These are phyloP conservation scores for Lophochroa leadbeateri DNA, from an alignment of 2,113 vertebrate genomes.

Conservation along the genomic window DNA sequence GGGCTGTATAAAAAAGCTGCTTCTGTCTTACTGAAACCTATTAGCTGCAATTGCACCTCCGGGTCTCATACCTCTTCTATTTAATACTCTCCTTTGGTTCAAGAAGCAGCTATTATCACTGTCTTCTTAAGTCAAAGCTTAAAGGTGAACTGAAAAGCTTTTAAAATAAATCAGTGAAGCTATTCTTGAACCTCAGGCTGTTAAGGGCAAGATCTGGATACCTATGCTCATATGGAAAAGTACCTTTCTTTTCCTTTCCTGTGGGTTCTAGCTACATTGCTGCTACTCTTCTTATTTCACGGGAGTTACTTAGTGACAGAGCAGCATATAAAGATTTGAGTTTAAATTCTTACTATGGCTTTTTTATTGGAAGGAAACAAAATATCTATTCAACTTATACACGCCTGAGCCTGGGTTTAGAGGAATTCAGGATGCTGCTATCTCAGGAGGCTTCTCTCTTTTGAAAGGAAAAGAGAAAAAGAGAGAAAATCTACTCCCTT, in stretches of 20 bases:
- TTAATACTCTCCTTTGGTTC: conserved; percentile 54
- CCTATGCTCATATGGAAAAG: neutral
- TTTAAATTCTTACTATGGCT: neutral
- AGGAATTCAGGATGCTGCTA: neutral
- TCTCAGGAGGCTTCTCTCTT: neutral
- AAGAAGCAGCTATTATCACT: conserved; percentile 44
- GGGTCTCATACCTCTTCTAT: conserved; percentile 32
- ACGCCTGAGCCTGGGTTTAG: neutral
- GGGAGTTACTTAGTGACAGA: neutral
- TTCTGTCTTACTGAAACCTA: conserved; percentile 65
- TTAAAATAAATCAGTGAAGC: conserved; percentile 59
- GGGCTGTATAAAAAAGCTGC: conserved; percentile 12
- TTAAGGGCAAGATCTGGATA: conserved; percentile 30
- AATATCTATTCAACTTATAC: neutral
- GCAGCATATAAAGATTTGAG: neutral
- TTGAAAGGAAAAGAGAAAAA: neutral
- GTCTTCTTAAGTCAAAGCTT: conserved; percentile 63
- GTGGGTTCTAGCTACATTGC: neutral
- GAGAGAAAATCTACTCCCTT: neutral
- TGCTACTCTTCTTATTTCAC: neutral
- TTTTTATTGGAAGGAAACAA: neutral
- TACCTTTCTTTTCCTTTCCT: conserved; percentile 12
- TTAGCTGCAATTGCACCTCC: conserved; percentile 55
- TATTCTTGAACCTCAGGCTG: conserved; percentile 19
- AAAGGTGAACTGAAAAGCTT: conserved; percentile 68